Percentiles rank a stretch among this genome's conserved stretches.
Evolutionary conservation across 2,113 vertebrate genomes (phyloP).

Genomic region (Coreoperca whiteheadi): DNA sequence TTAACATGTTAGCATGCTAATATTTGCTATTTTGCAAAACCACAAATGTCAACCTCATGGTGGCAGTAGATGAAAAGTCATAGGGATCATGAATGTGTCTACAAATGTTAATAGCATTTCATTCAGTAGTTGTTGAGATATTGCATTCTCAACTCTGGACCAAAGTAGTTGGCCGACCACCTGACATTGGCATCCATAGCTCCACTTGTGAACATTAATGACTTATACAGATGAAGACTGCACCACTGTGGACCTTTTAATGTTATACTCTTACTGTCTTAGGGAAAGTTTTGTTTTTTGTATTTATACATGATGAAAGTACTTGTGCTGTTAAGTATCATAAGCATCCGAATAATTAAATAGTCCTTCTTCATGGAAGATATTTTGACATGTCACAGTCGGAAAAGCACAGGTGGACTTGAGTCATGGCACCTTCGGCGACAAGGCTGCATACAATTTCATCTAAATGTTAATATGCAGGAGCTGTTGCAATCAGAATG

Average conservation of each 20-base stretch:
- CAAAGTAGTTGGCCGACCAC: background rate
- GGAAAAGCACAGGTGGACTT: background rate
- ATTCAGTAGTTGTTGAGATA: background rate
- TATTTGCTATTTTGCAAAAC: background rate
- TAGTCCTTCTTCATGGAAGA: background rate
- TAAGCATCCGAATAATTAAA: background rate
- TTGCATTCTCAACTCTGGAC: background rate
- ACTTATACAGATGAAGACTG: background rate
- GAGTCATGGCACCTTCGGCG: background rate
- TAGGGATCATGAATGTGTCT: no score
- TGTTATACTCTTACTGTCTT: background rate
- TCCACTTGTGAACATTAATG: background rate
- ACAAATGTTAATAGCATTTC: background rate
- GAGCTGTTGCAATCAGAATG: background rate
- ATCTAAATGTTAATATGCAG: constrained; percentile 45
- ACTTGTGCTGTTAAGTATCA: background rate
- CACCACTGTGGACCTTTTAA: background rate
- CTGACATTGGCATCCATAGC: background rate
- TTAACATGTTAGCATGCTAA: background rate
- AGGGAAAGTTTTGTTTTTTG: background rate
- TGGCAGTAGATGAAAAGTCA: background rate
- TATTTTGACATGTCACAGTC: background rate
- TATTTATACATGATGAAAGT: background rate
- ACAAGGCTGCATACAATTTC: background rate
- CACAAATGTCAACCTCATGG: background rate